Base-by-base conservation (phyloP, 1,140 invertebrate genomes). In the Drosophila sp. region DNA sequence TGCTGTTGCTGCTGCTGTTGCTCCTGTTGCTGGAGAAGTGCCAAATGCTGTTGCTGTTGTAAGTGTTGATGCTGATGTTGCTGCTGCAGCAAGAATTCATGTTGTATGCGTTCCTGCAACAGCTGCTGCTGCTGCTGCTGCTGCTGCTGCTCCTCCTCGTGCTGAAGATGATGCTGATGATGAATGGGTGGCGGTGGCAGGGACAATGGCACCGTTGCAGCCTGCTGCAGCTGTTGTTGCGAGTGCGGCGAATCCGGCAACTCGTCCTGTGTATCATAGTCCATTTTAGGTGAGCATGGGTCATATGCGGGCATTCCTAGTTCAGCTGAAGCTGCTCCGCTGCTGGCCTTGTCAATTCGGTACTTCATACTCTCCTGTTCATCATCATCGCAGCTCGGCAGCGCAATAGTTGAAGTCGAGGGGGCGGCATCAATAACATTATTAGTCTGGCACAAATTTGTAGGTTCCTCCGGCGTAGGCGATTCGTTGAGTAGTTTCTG, bases 11-110 rank as follows among this genome's bases (percentile, higher is more conserved):
- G 64, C 7, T 80, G 75, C 16, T 66, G 72, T 2, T 79, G 76
- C 7, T 66, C 72, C 32, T 89, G 65, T 16, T 89, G 86, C 38
- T 90, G 89, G 4, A 87, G 34, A 8, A 87, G 45, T 11, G 75
- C 82, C 67, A 82, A 72, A 56, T 86, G 80, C 56, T 83, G 81
- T 58, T 90, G 89, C 38, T 90, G 87, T 16, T 90, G 87, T 56
- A 90, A 63, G 40, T 90, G 79, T 32, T 89, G 77, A 41, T 84
- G 84, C 11, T 89, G 84, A 29, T 89, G 84, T 38, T 90, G 87
- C 59, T 90, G 87, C 48, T 90, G 87, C 51, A 90, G 48, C 62
- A 90, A 75, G 45, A 73, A 90, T 41, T 89, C 87, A 40, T 90
- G 81, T 48, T 90, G 87, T 14, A 89, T 78, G 53, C 89, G 89